Percentiles rank a stretch among this genome's conserved stretches.
phyloP scores from a whole-genome alignment of 2,888 invertebrate genomes.

The Erebia ligea region DNA sequence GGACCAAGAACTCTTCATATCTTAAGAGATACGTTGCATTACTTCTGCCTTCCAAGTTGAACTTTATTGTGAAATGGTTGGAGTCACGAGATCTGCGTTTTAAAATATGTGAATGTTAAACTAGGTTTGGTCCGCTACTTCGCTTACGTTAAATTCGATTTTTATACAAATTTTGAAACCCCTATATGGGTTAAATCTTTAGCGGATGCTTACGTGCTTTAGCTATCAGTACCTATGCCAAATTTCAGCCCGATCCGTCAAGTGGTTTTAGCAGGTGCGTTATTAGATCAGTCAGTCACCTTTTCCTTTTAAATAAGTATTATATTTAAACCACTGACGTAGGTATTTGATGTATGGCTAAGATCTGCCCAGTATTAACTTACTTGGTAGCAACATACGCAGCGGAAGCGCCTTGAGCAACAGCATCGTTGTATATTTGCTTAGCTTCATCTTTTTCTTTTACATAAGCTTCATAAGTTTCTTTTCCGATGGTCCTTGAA shows the following conservation, averaged over 20 bases:
- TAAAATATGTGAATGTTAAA: constrained; percentile 6
- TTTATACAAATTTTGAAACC: too few relatives aligned
- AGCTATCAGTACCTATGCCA: too few relatives aligned
- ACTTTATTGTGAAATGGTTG: constrained; percentile 86
- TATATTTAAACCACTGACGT: background rate
- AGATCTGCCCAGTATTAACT: constrained; percentile 10
- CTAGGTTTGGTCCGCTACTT: too few relatives aligned
- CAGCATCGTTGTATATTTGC: constrained; percentile 81
- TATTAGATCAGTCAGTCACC: too few relatives aligned
- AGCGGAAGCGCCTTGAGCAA: constrained; percentile 82
- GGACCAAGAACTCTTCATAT: constrained; percentile 87
- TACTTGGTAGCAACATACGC: constrained; percentile 84
- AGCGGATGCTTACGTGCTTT: too few relatives aligned
- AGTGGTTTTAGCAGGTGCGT: too few relatives aligned
- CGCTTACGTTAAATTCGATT: too few relatives aligned
- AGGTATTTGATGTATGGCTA: background rate
- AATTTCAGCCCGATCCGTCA: too few relatives aligned
- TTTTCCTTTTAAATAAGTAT: background rate
- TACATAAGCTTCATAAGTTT: constrained; percentile 85
- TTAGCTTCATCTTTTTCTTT: constrained; percentile 86
- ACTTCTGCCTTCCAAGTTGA: constrained; percentile 85
- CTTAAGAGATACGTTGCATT: constrained; percentile 87
- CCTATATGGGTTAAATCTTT: too few relatives aligned
- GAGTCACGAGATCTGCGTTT: constrained; percentile 85
- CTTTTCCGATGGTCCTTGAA: constrained; percentile 84